Evolutionary conservation across 2,797 vertebrate species (phyloP).

Genomic region (Emys orbicularis): DNA sequence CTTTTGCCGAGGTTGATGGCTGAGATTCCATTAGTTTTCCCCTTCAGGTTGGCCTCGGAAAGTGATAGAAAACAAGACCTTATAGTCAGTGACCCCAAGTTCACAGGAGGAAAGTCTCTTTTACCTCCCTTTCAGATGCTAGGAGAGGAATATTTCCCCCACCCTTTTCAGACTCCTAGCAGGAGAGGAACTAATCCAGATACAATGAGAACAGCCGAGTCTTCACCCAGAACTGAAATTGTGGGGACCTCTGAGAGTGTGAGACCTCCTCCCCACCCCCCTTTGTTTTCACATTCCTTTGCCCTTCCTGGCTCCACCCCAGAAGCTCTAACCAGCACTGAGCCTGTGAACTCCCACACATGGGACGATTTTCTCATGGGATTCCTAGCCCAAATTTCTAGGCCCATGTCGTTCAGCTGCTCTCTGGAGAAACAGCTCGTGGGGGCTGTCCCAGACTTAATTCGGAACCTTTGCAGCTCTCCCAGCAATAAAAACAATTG

Average conservation of each 20-base stretch:
- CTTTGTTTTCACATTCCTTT: background rate
- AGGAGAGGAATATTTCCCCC: background rate
- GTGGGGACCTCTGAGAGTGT: background rate
- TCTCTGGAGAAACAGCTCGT: background rate
- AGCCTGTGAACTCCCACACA: background rate
- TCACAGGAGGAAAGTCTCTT: background rate
- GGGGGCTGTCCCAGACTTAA: background rate
- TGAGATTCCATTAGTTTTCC: background rate
- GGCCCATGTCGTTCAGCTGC: background rate
- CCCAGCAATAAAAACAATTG: background rate
- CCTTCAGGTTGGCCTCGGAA: background rate
- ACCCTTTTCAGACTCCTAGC: background rate
- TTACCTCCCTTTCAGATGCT: background rate
- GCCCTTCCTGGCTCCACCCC: background rate
- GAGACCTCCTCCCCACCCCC: background rate
- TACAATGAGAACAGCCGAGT: background rate
- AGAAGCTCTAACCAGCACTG: background rate
- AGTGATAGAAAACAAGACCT: background rate
- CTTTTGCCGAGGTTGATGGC: background rate
- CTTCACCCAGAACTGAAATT: background rate
- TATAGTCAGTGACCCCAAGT: background rate
- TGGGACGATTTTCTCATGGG: background rate
- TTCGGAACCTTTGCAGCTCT: background rate
- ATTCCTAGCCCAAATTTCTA: background rate
- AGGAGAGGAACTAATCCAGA: background rate